Conservation (phyloP, 2,888 invertebrate genomes). For the Drosophila hawaiiensis region DNA sequence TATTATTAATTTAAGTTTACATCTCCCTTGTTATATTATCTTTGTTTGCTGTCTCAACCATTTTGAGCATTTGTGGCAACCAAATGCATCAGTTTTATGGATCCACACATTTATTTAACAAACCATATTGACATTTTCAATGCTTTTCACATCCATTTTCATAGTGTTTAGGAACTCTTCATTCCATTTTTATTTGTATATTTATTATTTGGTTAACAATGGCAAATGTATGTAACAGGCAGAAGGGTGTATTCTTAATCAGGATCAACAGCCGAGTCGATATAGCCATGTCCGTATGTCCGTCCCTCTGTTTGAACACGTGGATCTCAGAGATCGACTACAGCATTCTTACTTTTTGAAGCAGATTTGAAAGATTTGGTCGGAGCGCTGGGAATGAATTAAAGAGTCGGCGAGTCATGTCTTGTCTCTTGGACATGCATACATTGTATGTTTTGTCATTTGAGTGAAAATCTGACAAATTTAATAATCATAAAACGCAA, state of each 20-base stretch:
- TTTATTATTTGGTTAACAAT: not conserved
- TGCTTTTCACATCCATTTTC: not conserved
- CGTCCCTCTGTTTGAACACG: too few species aligned
- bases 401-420: not conserved
- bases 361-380: not conserved
- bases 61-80: not conserved
- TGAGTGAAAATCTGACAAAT: constrained; percentile 32
- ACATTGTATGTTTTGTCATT: not conserved
- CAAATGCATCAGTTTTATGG: not conserved
- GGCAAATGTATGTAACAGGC: too few species aligned
- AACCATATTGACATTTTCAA: not conserved
- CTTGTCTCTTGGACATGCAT: not conserved
- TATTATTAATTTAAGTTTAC: too few species aligned
- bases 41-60: not conserved
- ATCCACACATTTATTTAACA: not conserved
- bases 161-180: not conserved
- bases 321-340: too few species aligned
- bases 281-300: too few species aligned
- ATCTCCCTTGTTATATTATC: too few species aligned
- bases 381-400: not conserved
- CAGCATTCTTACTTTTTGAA: too few species aligned
- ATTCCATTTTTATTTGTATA: not conserved
- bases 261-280: too few species aligned
- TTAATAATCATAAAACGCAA: constrained; percentile 65
- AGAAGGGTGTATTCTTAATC: too few species aligned